Base-by-base conservation (phyloP, 92 coral and sea anemone species). In the Anthopleura xanthogrammica region DNA sequence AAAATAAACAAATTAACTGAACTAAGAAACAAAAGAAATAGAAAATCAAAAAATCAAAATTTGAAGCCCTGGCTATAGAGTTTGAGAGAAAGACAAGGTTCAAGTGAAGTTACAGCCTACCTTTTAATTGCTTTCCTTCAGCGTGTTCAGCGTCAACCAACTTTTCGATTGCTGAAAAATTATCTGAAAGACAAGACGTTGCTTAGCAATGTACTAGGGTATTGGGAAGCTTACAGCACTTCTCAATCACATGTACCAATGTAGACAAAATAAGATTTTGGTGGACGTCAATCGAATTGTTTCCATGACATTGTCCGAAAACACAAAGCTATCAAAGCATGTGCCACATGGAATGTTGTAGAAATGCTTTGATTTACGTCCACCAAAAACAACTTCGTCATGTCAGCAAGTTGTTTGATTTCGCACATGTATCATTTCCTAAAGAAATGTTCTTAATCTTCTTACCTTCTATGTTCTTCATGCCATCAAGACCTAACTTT, bases 141-240 rank as follows among this genome's bases (percentile, higher is more conserved):
- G 85, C 87, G 36, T 88, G 92, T 72, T 91, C 94, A 65, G 73
- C 75, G 29, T 91, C 94, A 23, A 91, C 89, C 23, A 91, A 77
- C 79, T 86, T 91, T 24, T 85, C 89, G 79, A 91, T 88, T 76
- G 83, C 94, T 16, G 85, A 77, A 76, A 91, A 88, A 77, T 91
- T 87, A 7, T 89, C 94, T 91, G 82, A 24, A 22, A 23, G 58
- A 6, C 11, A 62, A 77, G 54, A 76, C 24, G 56, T 54, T 13
- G 41, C 14, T 60, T 54, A 60, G 23, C 17, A 22, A 29, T 40
- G 42, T 58, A 20, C 42, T 41, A 55, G 7, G 5, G 5, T 4
- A 46, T 46, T 3, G 5, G 5, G 50, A 46, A 9, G 50, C 3
- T 46, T 46, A 46, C 5, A 9, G 50, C 5, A n/a, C n/a, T n/a